Conservation (phyloP, 1,140 invertebrate genomes). For the Orchestia grillus region DNA sequence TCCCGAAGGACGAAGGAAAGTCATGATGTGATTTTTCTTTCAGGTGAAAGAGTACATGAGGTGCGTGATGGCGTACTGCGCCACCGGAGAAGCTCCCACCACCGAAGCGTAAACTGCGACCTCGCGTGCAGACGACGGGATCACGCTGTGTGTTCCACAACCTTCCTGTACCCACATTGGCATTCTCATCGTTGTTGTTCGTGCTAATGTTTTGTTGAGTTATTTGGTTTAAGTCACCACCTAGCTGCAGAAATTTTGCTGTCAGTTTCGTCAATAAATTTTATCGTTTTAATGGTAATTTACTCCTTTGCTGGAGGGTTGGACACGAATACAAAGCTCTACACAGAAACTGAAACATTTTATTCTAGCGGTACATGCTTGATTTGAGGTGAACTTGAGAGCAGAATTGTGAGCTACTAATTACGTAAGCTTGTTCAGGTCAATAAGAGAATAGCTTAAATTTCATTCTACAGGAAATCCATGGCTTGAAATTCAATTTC, state of each 20-base stretch:
- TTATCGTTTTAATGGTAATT: not conserved
- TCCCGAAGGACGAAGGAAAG: not conserved
- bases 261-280: not conserved
- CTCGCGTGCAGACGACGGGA: not conserved
- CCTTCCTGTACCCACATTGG: not conserved
- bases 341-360: too few species aligned
- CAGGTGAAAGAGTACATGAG: conserved; percentile 11
- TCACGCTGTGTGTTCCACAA: not conserved
- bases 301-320: not conserved
- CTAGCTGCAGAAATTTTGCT: not conserved
- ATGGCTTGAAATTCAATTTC: too few species aligned
- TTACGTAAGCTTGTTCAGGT: too few species aligned
- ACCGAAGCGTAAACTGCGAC: not conserved
- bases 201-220: not conserved
- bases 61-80: conserved; percentile 19
- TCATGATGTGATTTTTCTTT: not conserved
- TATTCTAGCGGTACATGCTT: too few species aligned
- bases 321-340: too few species aligned
- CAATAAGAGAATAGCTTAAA: too few species aligned
- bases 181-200: not conserved
- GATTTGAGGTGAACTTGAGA: too few species aligned
- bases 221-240: not conserved
- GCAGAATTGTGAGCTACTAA: too few species aligned
- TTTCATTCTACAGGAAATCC: too few species aligned
- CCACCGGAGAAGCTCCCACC: conserved; percentile 13